Base-by-base conservation (phyloP, 2,113 vertebrate genomes). In the Rhodinocichla rosea region DNA sequence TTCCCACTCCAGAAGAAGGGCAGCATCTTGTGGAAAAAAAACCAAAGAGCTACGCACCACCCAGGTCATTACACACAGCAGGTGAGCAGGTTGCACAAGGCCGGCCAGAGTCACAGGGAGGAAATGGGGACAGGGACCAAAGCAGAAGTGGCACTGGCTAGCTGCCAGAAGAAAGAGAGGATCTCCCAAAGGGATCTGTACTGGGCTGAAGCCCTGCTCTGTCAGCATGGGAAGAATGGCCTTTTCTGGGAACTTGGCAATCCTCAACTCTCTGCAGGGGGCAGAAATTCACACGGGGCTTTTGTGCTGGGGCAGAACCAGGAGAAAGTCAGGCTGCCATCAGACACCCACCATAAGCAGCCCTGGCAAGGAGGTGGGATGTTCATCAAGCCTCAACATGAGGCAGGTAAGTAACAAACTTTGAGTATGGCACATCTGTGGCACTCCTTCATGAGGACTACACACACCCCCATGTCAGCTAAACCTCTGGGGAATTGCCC, bases 381-480 rank as follows among this genome's bases (percentile, higher is more conserved):
- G 95, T 14, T 50, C 95, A 50, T 96, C 91, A 40, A 98, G 97
- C 97, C 95, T 98, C 95, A 93, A 98, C 69, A 98, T 89, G 95
- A 98, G 98, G 59, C 98, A 98, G 98, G 98, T 98, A 94, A 93
- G 63, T 35, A n/a, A 19, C 45, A 77, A 71, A 3, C 10, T 62
- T 44, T 20, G 26, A 37, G 39, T 33, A 9, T 7, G 67, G 33
- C 33, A 32, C 0, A 0, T 5, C 11, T 13, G 28, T 32, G 50
- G n/a, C 59, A 39, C 40, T 16, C 28, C 64, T 71, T 30, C 1
- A 0, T 2, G 2, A 39, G 63, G 40, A 55, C 21, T 15, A 20
- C 0, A 1, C n/a, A 37, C 39, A 32, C 3, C 3, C 5, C 27
- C 4, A 1, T 6, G 45, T 10, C 89, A 70, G 37, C 60, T 32